Evolutionary conservation across 2,888 invertebrate species (phyloP), one percentile per base, ranked within the genome.

Genomic region (Macaria liturata): DNA sequence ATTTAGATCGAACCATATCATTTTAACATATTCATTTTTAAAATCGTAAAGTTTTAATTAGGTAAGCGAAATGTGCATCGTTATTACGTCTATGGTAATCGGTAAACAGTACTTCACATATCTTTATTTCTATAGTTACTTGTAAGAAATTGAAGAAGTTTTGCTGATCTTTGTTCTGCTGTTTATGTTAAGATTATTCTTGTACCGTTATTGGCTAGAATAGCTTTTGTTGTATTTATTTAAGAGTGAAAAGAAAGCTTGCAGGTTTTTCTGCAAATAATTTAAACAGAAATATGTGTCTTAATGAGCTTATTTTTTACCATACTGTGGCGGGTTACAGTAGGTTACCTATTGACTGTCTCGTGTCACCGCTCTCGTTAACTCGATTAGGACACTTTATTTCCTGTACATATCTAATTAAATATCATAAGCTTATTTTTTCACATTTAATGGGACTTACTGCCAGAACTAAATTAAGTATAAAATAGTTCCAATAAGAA

Each of bases 1-100:
- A 78, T 81, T 83, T 83, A 79, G 71, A 86, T 79, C 76, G 81
- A 81, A 83, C 81, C 88, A 90, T 91, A 91, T 90, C 86, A 89
- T 83, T 86, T 81, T 81, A 76, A 81, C 81, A 82, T 87, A 83
- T 78, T 78, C 69, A 75, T 75, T 72, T 76, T 74, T 73, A 76
- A 76, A 70, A 69, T 71, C 66, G 63, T 83, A 81, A 75, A 72
- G 71, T 62, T 76, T 77, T 71, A 56, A 56, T 76, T 81, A 78
- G 75, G 66, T 75, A 76, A 75, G 72, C 71, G 66, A 70, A 70
- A 59, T 54, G 53, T 50, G 59, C 42, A 42, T 59, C 60, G 51
- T 57, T 59, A 61, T 20, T 20, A 20, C 20, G 20, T 20, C 51
- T 69, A 68, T 67, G 68, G 47, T 60, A 50, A 61, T 60, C 49